Percentiles rank a stretch among this genome's conserved stretches.
Evolutionary conservation across 1,140 invertebrate genomes (phyloP).

Genomic region (Chrysomallon squamiferum): DNA sequence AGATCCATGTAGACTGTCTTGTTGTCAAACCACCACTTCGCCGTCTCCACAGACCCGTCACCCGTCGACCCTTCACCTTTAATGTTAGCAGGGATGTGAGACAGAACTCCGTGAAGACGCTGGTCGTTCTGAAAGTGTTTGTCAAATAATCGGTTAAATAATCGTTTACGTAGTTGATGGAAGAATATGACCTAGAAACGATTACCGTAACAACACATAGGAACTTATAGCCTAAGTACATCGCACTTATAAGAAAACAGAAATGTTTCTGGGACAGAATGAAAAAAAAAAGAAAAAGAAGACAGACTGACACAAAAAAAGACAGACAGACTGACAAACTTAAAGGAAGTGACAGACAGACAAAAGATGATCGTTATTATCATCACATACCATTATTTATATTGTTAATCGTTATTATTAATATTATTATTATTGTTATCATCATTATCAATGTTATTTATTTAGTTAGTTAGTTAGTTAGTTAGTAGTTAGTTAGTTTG

Average conservation of each 20-base stretch:
- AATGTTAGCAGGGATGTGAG: conserved; percentile 18
- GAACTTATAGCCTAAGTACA: not conserved
- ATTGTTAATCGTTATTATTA: too few relatives aligned
- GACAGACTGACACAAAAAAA: too few relatives aligned
- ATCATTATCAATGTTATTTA: too few relatives aligned
- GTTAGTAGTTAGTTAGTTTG: too few relatives aligned
- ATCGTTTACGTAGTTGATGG: not conserved
- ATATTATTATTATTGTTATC: too few relatives aligned
- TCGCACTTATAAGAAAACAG: not conserved
- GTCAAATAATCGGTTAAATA: not conserved
- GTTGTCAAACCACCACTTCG: conserved; percentile 25
- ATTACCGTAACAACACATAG: not conserved
- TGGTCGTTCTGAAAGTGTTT: conserved; percentile 12
- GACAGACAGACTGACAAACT: too few relatives aligned
- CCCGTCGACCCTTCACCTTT: conserved; percentile 15
- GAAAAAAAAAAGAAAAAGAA: not conserved
- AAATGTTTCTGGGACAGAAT: not conserved
- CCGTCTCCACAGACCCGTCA: conserved; percentile 18
- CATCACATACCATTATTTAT: too few relatives aligned
- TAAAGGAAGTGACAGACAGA: too few relatives aligned
- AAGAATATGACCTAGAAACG: not conserved
- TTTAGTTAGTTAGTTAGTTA: too few relatives aligned
- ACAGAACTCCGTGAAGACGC: conserved; percentile 13
- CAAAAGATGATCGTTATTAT: too few relatives aligned
- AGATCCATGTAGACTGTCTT: conserved; percentile 25